Evolutionary conservation across 2,113 vertebrate genomes (phyloP), one percentile per base, ranked within the genome.

Genomic region (Eurystomus gularis): DNA sequence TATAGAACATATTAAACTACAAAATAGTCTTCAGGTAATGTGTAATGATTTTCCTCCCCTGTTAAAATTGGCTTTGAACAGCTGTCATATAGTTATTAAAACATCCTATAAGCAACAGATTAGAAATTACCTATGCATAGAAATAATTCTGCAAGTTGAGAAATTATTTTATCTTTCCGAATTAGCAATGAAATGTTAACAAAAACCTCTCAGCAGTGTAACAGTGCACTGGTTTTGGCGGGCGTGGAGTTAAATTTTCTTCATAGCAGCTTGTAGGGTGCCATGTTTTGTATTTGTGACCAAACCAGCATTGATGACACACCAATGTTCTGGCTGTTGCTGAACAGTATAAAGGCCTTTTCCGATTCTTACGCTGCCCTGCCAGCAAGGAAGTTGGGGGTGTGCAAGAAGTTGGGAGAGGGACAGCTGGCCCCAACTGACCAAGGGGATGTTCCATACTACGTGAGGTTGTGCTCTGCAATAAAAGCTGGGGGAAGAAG

Each of bases 21-120:
- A 70, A 89, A 96, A 93, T 42, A 77, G 35, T 77, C 79, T 82
- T 88, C 80, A 86, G 72, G 87, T 57, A 60, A 66, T 18, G 31
- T 25, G 85, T 88, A 87, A 82, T 93, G n/a, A 82, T 82, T 70
- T 96, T 86, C 87, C 86, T 88, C 42, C 52, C 44, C 68, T 48
- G 64, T 66, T 86, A 86, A 40, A 66, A 96, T 33, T 78, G 81
- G 51, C 60, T 95, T 88, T 83, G 87, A 95, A 91, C 80, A 96
- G 79, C 72, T 90, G 77, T 82, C 75, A 68, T 28, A 21, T 4
- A 65, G 54, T 82, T 94, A 76, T 51, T 82, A n/a, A 79, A 93
- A 24, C 29, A 39, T 65, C 82, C 77, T 79, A 79, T 75, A 92
- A 61, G 44, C 89, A 83, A 68, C 37, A 89, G 42, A 82, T 85